Conservation (phyloP, 2,113 vertebrate genomes). For the Bos taurus region DNA sequence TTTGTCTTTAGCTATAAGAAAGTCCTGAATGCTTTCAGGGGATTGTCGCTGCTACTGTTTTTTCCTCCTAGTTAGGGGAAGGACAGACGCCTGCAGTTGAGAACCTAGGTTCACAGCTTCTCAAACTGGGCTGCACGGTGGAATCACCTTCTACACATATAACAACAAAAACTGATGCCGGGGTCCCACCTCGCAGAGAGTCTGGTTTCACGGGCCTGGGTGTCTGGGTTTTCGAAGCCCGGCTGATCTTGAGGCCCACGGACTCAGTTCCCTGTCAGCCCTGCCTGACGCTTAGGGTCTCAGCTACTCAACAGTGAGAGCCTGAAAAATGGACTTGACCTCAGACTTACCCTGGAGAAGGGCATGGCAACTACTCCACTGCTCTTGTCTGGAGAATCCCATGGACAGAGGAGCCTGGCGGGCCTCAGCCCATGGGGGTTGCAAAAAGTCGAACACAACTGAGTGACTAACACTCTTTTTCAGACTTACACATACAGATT, state of each 20-base stretch:
- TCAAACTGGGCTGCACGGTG: neutral
- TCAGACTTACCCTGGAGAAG: neutral
- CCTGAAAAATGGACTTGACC: neutral
- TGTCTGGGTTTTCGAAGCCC: too few relatives aligned
- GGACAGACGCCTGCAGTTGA: neutral
- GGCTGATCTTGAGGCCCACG: neutral
- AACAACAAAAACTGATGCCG: neutral
- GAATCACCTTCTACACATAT: neutral
- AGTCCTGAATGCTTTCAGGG: neutral
- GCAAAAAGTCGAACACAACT: neutral
- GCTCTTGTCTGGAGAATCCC: neutral
- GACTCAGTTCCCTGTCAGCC: neutral
- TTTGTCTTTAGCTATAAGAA: neutral
- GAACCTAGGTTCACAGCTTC: neutral
- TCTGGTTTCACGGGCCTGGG: neutral
- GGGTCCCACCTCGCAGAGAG: rapidly evolving
- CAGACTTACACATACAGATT: neutral
- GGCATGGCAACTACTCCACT: neutral
- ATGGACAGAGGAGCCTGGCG: neutral
- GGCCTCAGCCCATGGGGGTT: neutral
- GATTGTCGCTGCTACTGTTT: neutral
- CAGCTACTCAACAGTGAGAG: too few relatives aligned
- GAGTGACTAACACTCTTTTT: neutral
- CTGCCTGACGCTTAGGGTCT: too few relatives aligned
- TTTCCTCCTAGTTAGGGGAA: neutral